Evolutionary conservation across 2,797 vertebrate species (phyloP).

Genomic region (Botia kubotai): DNA sequence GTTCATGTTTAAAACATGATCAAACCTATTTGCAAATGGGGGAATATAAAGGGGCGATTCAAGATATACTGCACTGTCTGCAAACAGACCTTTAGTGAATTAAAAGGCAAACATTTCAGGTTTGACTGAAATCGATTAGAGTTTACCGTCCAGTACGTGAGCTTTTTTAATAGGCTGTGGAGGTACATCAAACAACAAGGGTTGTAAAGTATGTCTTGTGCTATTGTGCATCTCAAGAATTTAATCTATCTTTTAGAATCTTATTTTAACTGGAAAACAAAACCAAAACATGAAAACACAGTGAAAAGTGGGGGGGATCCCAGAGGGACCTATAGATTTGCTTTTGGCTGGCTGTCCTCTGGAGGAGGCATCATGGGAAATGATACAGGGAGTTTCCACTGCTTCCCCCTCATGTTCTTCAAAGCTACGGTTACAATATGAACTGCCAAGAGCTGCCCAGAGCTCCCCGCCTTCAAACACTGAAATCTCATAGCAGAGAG

Average conservation of each 20-base stretch:
- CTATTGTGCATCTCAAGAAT: no score
- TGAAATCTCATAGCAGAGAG: slow-evolving; percentile 14
- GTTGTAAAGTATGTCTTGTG: no score
- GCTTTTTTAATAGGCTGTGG: no score
- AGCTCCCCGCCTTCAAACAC: background rate
- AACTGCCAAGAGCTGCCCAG: slow-evolving; percentile 37
- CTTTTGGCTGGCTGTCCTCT: slow-evolving; percentile 27
- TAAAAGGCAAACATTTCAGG: no score
- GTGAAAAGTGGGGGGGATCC: background rate
- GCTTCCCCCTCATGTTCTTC: slow-evolving; percentile 40
- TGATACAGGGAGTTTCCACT: slow-evolving; percentile 48
- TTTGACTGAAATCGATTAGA: no score
- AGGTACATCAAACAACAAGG: no score
- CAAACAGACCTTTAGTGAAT: no score
- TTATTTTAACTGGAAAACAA: slow-evolving; percentile 6
- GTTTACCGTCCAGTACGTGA: no score
- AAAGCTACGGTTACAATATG: slow-evolving; percentile 45
- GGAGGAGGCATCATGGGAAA: slow-evolving; percentile 36
- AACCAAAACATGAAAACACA: background rate
- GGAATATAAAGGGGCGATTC: background rate
- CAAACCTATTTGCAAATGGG: background rate
- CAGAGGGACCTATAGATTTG: background rate
- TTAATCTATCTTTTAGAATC: no score
- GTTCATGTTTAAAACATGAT: background rate
- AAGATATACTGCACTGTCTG: background rate